phyloP scores from a whole-genome alignment of 2,113 vertebrate species.

The Actenoides lindsayi region DNA sequence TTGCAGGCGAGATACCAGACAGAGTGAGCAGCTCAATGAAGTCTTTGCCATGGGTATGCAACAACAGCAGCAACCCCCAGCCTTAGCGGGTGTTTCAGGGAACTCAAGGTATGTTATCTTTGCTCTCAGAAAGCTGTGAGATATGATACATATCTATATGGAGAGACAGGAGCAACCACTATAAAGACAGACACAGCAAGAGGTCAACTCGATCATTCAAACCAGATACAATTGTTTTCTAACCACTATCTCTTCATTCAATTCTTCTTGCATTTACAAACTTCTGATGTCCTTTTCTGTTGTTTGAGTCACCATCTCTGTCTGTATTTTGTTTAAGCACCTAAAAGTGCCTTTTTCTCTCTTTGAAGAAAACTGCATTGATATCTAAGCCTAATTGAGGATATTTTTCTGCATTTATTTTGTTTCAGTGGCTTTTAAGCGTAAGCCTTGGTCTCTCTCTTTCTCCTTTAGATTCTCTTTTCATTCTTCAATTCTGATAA shows the following conservation, averaged over 20 bases:
- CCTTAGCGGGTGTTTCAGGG: not conserved
- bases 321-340: not conserved
- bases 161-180: not conserved
- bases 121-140: not conserved
- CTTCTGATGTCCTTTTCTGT: not conserved
- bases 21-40: not conserved
- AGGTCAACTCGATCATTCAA: not conserved
- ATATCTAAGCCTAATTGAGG: not conserved
- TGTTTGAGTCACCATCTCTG: not conserved
- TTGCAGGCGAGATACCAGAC: not conserved
- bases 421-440: not conserved
- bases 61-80: not conserved
- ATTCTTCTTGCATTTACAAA: not conserved
- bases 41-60: not conserved
- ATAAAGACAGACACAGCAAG: not conserved
- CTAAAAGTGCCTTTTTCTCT: not conserved
- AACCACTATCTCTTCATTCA: not conserved
- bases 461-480: not conserved
- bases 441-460: not conserved
- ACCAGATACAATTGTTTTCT: not conserved
- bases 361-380: not conserved
- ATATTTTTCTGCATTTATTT: not conserved
- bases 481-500: not conserved
- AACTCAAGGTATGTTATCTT: not conserved
- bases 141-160: rapidly evolving